phyloP scores from a whole-genome alignment of 2,113 vertebrate species.

The Laticauda laticaudata region DNA sequence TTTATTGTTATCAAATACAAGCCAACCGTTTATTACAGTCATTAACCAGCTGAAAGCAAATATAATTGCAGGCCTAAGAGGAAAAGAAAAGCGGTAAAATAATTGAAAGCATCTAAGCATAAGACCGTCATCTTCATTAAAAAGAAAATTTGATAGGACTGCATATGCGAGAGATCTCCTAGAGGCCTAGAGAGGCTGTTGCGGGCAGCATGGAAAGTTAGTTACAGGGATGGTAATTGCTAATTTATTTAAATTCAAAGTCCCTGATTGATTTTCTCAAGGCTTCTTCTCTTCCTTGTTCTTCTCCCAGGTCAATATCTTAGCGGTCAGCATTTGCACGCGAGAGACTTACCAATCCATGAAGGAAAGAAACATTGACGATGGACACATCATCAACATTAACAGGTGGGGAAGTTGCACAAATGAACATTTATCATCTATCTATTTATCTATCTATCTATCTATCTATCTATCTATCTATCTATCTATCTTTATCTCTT shows the following conservation, averaged over 20 bases:
- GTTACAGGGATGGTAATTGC: background rate
- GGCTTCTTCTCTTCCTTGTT: slow-evolving; percentile 4
- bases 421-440: background rate
- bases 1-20: background rate
- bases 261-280: background rate
- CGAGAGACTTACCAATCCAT: slow-evolving; percentile 93
- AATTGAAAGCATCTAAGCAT: background rate
- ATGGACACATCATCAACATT: slow-evolving; percentile 96
- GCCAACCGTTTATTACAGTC: background rate
- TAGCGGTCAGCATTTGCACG: slow-evolving; percentile 93
- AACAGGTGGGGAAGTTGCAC: slow-evolving; percentile 79
- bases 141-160: background rate
- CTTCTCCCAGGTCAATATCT: slow-evolving; percentile 84
- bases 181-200: background rate
- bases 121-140: background rate
- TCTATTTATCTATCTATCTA: no score
- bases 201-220: background rate
- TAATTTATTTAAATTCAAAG: background rate
- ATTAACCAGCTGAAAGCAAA: background rate
- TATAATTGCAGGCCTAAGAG: background rate
- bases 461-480: no score
- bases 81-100: background rate
- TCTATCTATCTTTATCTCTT: no score
- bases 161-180: background rate
- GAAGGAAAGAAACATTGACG: slow-evolving; percentile 89